A percentile compares a stretch with the other conserved stretches of the same genome.
These are phyloP conservation scores for Perdita meconis DNA, from an alignment of 2,888 invertebrate genomes.

Conservation along the genomic window DNA sequence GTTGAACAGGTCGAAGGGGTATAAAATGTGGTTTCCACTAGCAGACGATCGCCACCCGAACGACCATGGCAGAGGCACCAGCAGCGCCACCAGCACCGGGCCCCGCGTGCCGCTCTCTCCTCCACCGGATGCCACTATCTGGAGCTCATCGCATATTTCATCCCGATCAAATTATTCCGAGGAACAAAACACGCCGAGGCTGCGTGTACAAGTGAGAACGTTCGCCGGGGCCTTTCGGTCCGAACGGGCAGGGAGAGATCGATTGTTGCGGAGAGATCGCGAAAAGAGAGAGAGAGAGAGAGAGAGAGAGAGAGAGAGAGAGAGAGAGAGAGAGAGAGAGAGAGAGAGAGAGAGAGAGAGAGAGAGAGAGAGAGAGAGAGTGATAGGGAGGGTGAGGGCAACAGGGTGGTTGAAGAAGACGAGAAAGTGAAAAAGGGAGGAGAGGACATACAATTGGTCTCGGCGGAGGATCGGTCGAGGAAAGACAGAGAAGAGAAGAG, in stretches of 20 bases:
- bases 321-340: no score
- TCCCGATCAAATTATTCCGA: slow-evolving; percentile 77
- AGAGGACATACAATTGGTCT: neutral
- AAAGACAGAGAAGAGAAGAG: slow-evolving; percentile 17
- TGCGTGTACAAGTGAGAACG: slow-evolving; percentile 63
- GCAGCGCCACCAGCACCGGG: slow-evolving; percentile 42
- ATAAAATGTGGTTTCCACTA: slow-evolving; percentile 65
- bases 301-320: no score
- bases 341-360: no score
- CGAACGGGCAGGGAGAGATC: neutral
- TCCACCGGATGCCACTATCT: slow-evolving; percentile 70
- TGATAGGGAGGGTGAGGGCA: neutral
- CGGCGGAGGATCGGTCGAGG: slow-evolving; percentile 18
- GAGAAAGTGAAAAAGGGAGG: slow-evolving; percentile 15
- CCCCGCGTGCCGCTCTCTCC: slow-evolving; percentile 47
- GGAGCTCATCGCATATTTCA: slow-evolving; percentile 77
- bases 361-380: no score
- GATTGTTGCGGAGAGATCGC: neutral
- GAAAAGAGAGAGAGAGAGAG: no score
- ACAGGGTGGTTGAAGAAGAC: slow-evolving; percentile 6
- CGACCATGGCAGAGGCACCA: slow-evolving; percentile 28
- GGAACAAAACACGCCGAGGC: slow-evolving; percentile 73
- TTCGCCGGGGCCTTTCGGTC: slow-evolving; percentile 23
- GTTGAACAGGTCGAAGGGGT: slow-evolving; percentile 62
- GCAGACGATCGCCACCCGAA: slow-evolving; percentile 47